Base-by-base conservation (phyloP, 2,797 vertebrate species). In the Echeneis naucrates region DNA sequence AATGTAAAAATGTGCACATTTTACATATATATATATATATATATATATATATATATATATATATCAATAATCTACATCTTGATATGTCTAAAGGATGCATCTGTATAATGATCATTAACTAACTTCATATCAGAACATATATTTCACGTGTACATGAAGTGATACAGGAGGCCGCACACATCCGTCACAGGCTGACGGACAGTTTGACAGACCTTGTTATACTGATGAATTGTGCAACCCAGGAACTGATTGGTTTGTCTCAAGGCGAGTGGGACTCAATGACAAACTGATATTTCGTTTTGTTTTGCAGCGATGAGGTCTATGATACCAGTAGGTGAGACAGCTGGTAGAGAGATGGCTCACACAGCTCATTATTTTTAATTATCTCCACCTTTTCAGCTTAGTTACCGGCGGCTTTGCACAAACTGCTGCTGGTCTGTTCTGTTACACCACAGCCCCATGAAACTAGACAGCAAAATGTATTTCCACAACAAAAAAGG, bases 281-380 rank as follows among this genome's bases (percentile, higher is more conserved):
- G 21, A 21, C 19, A 9, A 44, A 2, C 50, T 50, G 44, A 26
- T 19, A 38, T 53, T 51, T 42, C 14, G 56, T 61, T 54, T 32
- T 32, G 55, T 27, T 33, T 33, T 24, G 3, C 13, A 33, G 5
- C 26, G 50, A 30, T 17, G 51, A 54, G 50, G 12, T 63, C 37
- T 17, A n/a, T 56, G 32, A 51, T 63, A 37, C 50, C 60, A 50
- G 45, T 6, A 37, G 47, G 47, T 26, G 45, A 63, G 56, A 13
- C 55, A 68, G 56, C 26, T 68, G 56, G 40, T 19, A 7, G 38
- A 45, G 64, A 55, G 40, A 26, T 26, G 13, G 35, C 64, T 45
- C 38, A 45, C 52, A 45, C 63, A 56, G 40, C 52, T 56, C 64
- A 56, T 67, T 67, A 45, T 67, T 56, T 66, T 56, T 67, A 67